phyloP scores from a whole-genome alignment of 2,113 vertebrate genomes.

The Thoracochromis brauschi region DNA sequence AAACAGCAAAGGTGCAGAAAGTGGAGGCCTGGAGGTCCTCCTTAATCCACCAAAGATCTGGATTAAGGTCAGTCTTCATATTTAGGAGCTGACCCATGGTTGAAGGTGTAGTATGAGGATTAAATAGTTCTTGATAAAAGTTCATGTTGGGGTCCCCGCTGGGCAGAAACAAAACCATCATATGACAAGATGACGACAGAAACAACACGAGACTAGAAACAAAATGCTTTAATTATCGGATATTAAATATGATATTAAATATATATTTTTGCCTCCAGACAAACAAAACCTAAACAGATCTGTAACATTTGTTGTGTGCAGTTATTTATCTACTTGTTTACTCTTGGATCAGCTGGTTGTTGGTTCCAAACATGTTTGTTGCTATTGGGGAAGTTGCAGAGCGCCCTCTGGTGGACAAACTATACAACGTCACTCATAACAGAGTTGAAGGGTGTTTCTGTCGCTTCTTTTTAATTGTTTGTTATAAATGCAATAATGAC shows the following conservation, averaged over 20 bases:
- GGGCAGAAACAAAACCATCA: neutral
- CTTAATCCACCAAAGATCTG: rapidly evolving
- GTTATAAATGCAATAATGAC: neutral
- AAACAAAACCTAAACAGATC: neutral
- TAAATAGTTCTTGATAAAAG: rapidly evolving
- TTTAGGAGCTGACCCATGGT: neutral
- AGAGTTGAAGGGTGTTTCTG: neutral
- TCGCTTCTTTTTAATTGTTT: rapidly evolving
- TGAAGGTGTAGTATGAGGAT: rapidly evolving
- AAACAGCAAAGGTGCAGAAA: rapidly evolving
- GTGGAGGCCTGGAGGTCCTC: neutral
- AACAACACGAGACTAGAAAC: rapidly evolving
- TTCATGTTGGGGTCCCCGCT: rapidly evolving
- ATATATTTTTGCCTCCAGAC: neutral
- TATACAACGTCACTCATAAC: rapidly evolving
- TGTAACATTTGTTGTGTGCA: neutral
- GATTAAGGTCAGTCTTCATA: neutral
- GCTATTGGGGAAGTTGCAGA: neutral
- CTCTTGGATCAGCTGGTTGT: neutral
- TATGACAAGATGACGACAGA: neutral
- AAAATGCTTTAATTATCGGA: neutral
- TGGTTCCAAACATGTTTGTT: neutral
- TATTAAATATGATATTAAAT: neutral
- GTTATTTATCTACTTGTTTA: neutral
- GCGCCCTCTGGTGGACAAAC: neutral